Conservation (phyloP, 2,797 vertebrate genomes). For the Lagodon rhomboides region DNA sequence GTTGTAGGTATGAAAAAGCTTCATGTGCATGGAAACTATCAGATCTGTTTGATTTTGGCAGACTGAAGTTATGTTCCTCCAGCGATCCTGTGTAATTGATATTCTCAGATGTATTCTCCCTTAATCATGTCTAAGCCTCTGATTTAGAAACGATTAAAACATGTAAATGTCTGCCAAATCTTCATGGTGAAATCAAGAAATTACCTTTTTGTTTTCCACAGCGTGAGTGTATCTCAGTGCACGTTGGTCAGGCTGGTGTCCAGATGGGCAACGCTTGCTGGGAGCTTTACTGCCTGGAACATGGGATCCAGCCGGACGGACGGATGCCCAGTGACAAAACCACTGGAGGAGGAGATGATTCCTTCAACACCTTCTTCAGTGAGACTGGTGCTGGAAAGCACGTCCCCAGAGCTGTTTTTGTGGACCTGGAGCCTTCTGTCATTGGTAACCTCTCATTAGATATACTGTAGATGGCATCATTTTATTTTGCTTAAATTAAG, state of each 20-base stretch:
- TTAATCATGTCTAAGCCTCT: too few species aligned
- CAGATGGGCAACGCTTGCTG: conserved; percentile 78
- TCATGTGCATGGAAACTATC: too few species aligned
- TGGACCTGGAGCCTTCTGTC: background rate
- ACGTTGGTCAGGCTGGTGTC: conserved; percentile 77
- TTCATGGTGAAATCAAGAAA: too few species aligned
- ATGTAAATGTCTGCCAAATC: too few species aligned
- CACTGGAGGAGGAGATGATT: background rate
- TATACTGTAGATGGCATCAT: too few species aligned
- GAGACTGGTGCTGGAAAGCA: background rate
- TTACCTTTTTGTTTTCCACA: conserved; percentile 4
- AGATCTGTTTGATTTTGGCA: too few species aligned
- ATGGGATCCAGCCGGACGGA: conserved; percentile 1
- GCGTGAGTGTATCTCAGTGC: conserved; percentile 77
- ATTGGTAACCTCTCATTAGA: background rate
- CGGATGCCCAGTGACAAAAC: background rate
- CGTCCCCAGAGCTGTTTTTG: conserved; percentile 4
- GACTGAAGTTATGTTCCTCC: too few species aligned
- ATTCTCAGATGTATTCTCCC: too few species aligned
- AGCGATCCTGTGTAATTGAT: background rate
- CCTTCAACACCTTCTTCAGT: conserved; percentile 5
- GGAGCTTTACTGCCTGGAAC: conserved; percentile 31
- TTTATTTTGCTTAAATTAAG: too few species aligned
- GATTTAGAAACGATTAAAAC: too few species aligned
- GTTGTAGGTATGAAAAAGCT: too few species aligned